Evolutionary conservation across 1,140 invertebrate genomes (phyloP), one percentile per base, ranked within the genome.

Genomic region (Pteromalus puparum): DNA sequence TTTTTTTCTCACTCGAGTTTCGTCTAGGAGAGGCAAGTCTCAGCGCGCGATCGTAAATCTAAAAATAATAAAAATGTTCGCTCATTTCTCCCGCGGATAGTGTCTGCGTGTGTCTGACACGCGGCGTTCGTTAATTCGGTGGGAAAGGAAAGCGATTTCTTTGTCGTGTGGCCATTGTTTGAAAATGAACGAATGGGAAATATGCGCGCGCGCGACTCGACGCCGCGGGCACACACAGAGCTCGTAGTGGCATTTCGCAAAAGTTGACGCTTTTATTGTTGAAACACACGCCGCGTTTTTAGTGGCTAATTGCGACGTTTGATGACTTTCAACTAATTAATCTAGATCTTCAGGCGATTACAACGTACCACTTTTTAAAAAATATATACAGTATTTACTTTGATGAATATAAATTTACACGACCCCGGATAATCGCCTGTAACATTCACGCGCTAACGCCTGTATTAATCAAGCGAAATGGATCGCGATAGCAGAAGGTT

Each of bases 111-210:
- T 61, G 53, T n/a, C 18, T 61, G 72, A 21, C 18, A 5, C 18
- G 18, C 53, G 53, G 53, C 53, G 53, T 61, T 77, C 26, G 48
- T 83, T 68, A 68, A 28, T 61, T 34, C 4, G 34, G 75, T 83
- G 82, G 77, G 75, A 83, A 83, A 61, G 65, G 75, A 77, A 83
- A 83, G 75, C 65, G 67, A 76, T 68, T 82, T 82, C 61, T 76
- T 82, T 78, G 75, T 72, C 65, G 67, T 26, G 46, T 34, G 21
- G 46, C 81, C 30, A 76, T 76, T 77, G 81, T 77, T 83, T 48
- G 24, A 26, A 26, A 76, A 68, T 7, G 38, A 28, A 68, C 65
- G 74, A 83, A 83, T 48, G 61, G 74, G 74, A 77, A 77, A 77
- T 65, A 76, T 75, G 48, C 30, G 30, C 21, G 34, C 28, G 21